Conservation (phyloP, 2,888 invertebrate genomes). For the Oxycera nigricornis region DNA sequence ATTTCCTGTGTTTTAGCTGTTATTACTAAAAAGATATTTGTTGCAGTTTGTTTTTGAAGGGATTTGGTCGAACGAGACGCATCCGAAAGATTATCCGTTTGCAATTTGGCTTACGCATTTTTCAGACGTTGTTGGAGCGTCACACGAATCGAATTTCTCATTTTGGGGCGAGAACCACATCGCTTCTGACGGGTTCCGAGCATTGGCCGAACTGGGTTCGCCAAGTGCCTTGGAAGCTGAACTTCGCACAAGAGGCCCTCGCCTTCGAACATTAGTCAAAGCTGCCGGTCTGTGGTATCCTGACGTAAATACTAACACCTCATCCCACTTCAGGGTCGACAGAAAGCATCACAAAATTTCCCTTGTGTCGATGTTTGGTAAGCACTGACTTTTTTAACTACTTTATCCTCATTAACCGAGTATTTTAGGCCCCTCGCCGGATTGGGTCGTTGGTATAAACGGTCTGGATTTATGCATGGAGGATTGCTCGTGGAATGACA, state of each 20-base stretch:
- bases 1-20: not conserved
- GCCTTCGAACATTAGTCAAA: conserved; percentile 84
- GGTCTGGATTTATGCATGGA: conserved; percentile 85
- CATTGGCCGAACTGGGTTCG: conserved; percentile 74
- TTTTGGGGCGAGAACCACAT: conserved; percentile 92
- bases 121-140: conserved; percentile 95
- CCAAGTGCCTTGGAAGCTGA: conserved; percentile 88
- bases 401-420: not conserved
- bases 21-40: not conserved
- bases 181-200: conserved; percentile 88
- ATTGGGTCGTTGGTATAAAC: conserved; percentile 96
- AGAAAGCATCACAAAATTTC: conserved; percentile 86
- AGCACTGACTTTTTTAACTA: conserved; percentile 39
- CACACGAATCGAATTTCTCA: conserved; percentile 85
- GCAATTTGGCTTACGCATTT: conserved; percentile 93
- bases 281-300: conserved; percentile 91
- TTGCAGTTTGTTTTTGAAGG: conserved; percentile 86
- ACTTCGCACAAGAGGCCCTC: conserved; percentile 79
- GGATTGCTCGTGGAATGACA: conserved; percentile 92
- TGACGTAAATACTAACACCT: conserved; percentile 82
- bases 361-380: conserved; percentile 85
- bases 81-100: conserved; percentile 94
- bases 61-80: conserved; percentile 93
- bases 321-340: conserved; percentile 83
- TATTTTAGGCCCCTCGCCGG: conserved; percentile 86